A percentile compares a stretch with the other conserved stretches of the same genome.
These are phyloP conservation scores for Melanerpes formicivorus DNA, from an alignment of 2,113 vertebrate species.

Conservation along the genomic window DNA sequence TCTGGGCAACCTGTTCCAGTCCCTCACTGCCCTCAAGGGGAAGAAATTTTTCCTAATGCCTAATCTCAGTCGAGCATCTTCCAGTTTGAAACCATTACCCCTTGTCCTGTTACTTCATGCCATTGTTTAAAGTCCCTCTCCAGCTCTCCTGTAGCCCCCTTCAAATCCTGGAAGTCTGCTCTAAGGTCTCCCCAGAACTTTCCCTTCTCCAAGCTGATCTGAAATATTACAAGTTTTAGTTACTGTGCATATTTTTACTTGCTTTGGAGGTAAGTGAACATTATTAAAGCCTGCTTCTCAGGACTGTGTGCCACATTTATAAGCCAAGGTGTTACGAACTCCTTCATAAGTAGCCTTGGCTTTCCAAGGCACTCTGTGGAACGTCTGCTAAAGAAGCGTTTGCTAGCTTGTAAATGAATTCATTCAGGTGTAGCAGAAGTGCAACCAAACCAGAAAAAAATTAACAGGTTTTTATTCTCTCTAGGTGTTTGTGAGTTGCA, in stretches of 20 bases:
- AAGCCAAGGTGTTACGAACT: neutral
- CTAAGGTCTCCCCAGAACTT: too few relatives aligned
- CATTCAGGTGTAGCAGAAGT: neutral
- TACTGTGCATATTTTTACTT: neutral
- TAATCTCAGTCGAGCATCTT: too few relatives aligned
- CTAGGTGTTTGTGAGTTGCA: conserved; percentile 99
- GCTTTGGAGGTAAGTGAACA: neutral
- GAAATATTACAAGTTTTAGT: neutral
- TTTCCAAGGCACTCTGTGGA: neutral
- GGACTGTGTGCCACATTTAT: neutral
- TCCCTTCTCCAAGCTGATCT: too few relatives aligned
- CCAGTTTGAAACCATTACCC: too few relatives aligned
- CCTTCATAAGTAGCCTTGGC: neutral
- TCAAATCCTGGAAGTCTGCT: too few relatives aligned
- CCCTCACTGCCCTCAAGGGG: too few relatives aligned
- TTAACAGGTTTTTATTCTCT: conserved; percentile 19
- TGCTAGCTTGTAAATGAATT: neutral
- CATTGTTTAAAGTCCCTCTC: too few relatives aligned
- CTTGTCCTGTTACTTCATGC: too few relatives aligned
- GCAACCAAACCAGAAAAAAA: neutral
- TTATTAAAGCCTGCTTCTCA: neutral
- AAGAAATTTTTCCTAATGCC: too few relatives aligned
- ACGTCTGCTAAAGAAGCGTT: neutral
- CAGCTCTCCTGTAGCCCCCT: too few relatives aligned
- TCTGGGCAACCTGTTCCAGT: too few relatives aligned